These are phyloP conservation scores for Mola mola DNA, from an alignment of 2,113 vertebrate species.

Conservation along the genomic window DNA sequence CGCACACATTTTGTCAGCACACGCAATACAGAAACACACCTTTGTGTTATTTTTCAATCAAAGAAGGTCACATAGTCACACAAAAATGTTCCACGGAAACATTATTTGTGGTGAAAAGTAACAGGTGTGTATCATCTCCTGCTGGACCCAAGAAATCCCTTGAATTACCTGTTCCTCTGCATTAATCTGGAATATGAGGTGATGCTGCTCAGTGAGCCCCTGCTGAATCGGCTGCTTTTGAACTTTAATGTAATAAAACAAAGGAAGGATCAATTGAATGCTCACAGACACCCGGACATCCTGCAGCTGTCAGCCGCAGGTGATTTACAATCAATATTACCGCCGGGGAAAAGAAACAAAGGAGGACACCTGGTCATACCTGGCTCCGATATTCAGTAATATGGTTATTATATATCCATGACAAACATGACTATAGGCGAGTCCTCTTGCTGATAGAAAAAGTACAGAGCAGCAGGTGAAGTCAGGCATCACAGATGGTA, in stretches of 20 bases:
- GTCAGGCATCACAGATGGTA: constrained; percentile 64
- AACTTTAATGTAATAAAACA: too few species aligned
- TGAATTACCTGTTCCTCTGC: constrained; percentile 3
- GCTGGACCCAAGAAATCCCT: constrained; percentile 4
- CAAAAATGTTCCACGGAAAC: constrained; percentile 3
- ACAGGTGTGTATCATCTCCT: constrained; percentile 5
- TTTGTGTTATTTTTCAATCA: constrained; percentile 12
- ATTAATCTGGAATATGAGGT: constrained; percentile 32
- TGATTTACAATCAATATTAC: constrained; percentile 38
- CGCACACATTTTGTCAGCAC: constrained; percentile 29
- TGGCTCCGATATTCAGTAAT: constrained; percentile 33
- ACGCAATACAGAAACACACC: constrained; percentile 38
- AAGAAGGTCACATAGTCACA: constrained; percentile 2
- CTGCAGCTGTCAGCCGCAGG: neutral
- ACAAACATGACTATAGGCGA: constrained; percentile 18
- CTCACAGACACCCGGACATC: too few species aligned
- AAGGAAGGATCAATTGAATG: too few species aligned
- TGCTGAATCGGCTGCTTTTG: constrained; percentile 1
- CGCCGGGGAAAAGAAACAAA: neutral
- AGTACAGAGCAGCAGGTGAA: constrained; percentile 63
- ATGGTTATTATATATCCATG: constrained; percentile 28
- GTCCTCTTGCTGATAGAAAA: constrained; percentile 51
- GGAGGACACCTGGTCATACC: constrained; percentile 6
- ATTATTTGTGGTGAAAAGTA: constrained; percentile 13
- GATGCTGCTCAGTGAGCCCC: constrained; percentile 29